These are phyloP conservation scores for Coremacera marginata DNA, from an alignment of 2,888 invertebrate species.

Conservation along the genomic window DNA sequence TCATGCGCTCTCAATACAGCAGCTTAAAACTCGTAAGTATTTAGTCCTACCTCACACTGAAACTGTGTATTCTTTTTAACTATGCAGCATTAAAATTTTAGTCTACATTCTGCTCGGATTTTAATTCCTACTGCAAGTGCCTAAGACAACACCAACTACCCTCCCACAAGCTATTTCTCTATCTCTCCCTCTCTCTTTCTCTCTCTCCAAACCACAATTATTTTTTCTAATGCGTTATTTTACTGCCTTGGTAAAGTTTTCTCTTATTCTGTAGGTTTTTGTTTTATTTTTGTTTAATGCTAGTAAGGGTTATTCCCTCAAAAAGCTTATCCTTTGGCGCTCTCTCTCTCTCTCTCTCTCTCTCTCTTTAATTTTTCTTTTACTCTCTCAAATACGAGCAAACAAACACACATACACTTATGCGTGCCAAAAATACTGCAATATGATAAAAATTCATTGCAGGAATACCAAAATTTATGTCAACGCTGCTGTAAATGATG, in stretches of 20 bases:
- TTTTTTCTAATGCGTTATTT: neutral
- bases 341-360: conserved; percentile 1
- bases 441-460: conserved; percentile 61
- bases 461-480: conserved; percentile 39
- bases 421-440: conserved; percentile 43
- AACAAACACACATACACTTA: neutral
- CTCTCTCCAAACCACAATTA: no score
- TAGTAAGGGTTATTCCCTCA: neutral
- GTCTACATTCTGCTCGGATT: neutral
- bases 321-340: neutral
- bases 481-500: neutral
- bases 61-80: neutral
- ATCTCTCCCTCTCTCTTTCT: no score
- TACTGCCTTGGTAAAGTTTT: neutral
- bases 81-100: neutral
- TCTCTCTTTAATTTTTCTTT: neutral
- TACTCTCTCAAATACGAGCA: no score
- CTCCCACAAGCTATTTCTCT: no score
- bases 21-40: neutral
- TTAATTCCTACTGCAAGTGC: no score
- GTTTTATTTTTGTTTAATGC: neutral
- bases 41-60: conserved; percentile 30
- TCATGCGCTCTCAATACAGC: no score
- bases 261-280: neutral
- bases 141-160: no score